phyloP scores from a whole-genome alignment of 2,888 invertebrate species.

The Eurois occulta region DNA sequence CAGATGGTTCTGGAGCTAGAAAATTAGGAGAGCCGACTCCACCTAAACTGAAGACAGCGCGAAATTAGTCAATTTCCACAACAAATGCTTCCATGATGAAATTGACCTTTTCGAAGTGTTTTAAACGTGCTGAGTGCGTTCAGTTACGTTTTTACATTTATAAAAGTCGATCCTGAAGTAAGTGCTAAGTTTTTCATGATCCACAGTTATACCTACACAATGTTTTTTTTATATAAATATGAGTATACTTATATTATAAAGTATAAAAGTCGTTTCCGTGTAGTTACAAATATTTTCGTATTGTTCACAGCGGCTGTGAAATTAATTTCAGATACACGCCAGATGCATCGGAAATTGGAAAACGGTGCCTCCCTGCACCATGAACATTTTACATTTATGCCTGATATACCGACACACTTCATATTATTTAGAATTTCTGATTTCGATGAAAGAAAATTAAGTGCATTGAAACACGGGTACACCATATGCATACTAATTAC shows the following conservation, averaged over 20 bases:
- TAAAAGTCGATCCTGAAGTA: background rate
- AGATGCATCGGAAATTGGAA: conserved; percentile 53
- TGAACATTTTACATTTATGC: background rate
- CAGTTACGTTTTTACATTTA: background rate
- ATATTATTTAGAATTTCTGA: background rate
- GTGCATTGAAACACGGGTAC: background rate
- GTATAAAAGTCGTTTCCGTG: conserved; percentile 3
- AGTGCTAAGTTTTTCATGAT: background rate
- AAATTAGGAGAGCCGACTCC: too few relatives aligned
- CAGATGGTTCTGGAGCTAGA: too few relatives aligned
- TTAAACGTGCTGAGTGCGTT: background rate
- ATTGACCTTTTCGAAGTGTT: background rate
- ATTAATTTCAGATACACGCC: conserved; percentile 30
- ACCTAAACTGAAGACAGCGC: too few relatives aligned
- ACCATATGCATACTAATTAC: background rate
- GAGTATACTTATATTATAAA: too few relatives aligned
- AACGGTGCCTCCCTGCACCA: conserved; percentile 11
- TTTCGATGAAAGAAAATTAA: background rate
- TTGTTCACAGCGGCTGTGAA: conserved; percentile 29
- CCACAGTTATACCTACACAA: background rate
- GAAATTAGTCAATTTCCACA: too few relatives aligned
- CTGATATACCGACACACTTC: background rate
- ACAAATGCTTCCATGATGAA: too few relatives aligned
- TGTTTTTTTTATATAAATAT: background rate
- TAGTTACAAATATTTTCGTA: conserved; percentile 19